Conservation (phyloP, 2,113 vertebrate species). For the Pavo muticus region DNA sequence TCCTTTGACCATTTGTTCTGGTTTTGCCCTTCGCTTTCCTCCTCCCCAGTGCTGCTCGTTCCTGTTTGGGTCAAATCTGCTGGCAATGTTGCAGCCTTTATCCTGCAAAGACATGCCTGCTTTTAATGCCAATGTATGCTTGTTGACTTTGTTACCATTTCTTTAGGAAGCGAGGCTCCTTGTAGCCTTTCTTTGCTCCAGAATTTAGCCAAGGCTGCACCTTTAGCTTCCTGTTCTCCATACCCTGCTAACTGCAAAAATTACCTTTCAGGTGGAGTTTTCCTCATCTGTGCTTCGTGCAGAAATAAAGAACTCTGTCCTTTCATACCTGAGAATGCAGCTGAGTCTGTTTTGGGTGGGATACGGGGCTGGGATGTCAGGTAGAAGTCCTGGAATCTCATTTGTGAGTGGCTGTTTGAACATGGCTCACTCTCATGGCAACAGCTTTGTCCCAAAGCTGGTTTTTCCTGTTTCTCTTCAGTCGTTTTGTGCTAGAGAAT, state of each 20-base stretch:
- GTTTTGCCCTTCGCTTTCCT: slow-evolving; percentile 23
- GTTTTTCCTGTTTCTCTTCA: slow-evolving; percentile 65
- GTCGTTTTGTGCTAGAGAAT: neutral
- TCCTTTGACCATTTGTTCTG: slow-evolving; percentile 11
- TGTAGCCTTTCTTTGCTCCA: neutral
- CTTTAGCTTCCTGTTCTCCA: neutral
- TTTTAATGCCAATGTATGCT: neutral
- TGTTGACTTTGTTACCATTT: slow-evolving; percentile 24
- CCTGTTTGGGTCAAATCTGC: neutral
- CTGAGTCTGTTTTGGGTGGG: neutral
- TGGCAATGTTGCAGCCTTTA: neutral
- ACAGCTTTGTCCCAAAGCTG: slow-evolving; percentile 52
- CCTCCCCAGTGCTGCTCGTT: neutral
- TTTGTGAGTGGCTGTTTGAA: slow-evolving; percentile 43
- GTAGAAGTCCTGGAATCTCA: neutral
- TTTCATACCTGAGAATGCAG: neutral
- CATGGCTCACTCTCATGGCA: slow-evolving; percentile 44
- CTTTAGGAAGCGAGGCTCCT: neutral
- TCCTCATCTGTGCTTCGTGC: neutral
- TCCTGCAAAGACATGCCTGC: slow-evolving; percentile 45
- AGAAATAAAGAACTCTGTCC: neutral
- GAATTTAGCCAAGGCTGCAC: neutral
- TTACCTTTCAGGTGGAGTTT: neutral
- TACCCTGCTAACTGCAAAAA: neutral
- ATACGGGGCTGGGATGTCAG: neutral